Evolutionary conservation across 1,140 invertebrate genomes (phyloP).

Genomic region (Apis mellifera): Amel_HAv3.1 CM009936.2:12774501-12775000

Average conservation of each 20-base stretch:
- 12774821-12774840: slow-evolving; percentile 27
- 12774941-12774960: background rate
- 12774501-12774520: background rate
- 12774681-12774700: slow-evolving; percentile 17
- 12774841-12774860: slow-evolving; percentile 11
- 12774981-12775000: background rate
- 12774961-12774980: background rate
- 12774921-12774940: slow-evolving; percentile 1
- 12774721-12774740: slow-evolving; percentile 31
- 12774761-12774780: slow-evolving; percentile 24
- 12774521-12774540: background rate
- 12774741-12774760: slow-evolving; percentile 31
- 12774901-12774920: slow-evolving; percentile 7
- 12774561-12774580: too few relatives aligned
- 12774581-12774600: background rate
- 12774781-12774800: slow-evolving; percentile 15
- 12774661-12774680: background rate
- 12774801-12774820: background rate
- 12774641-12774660: background rate
- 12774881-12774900: slow-evolving; percentile 18
- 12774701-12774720: slow-evolving; percentile 4
- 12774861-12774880: slow-evolving; percentile 39
- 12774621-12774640: background rate
- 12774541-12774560: too few relatives aligned
- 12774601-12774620: background rate